Percentiles rank a stretch among this genome's conserved stretches.
Evolutionary conservation across 1,140 invertebrate genomes (phyloP).

Genomic region (Scaptomyza pallida): DNA sequence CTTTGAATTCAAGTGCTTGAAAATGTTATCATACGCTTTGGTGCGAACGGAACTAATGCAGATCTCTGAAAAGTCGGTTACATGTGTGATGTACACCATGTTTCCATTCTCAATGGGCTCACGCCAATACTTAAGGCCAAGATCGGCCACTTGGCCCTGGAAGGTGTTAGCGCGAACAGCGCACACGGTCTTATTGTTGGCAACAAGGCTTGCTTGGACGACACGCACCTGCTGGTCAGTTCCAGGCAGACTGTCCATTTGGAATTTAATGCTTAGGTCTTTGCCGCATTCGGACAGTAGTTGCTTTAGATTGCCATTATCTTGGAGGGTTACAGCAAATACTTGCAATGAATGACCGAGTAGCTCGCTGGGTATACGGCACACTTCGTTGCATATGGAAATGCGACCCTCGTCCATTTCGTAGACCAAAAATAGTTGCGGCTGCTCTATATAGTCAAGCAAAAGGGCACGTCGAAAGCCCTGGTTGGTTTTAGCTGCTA

Average conservation of each 20-base stretch:
- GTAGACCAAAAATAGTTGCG: slow-evolving; percentile 52
- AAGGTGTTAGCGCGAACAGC: slow-evolving; percentile 33
- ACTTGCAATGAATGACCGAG: slow-evolving; percentile 32
- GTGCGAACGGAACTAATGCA: slow-evolving; percentile 48
- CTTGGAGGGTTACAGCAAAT: slow-evolving; percentile 35
- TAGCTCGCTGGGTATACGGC: slow-evolving; percentile 48
- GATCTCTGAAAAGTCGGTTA: slow-evolving; percentile 33
- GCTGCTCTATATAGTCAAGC: slow-evolving; percentile 38
- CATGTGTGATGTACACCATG: slow-evolving; percentile 43
- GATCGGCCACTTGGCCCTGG: slow-evolving; percentile 15
- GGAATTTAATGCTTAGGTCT: slow-evolving; percentile 34
- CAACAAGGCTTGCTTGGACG: slow-evolving; percentile 8
- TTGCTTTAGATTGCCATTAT: not conserved
- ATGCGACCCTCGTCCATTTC: slow-evolving; percentile 62
- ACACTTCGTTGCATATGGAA: slow-evolving; percentile 36
- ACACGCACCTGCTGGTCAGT: slow-evolving; percentile 11
- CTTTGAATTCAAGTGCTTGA: slow-evolving; percentile 36
- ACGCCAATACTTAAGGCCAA: slow-evolving; percentile 52
- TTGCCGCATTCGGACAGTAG: not conserved
- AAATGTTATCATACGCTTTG: slow-evolving; percentile 33
- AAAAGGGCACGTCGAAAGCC: slow-evolving; percentile 59
- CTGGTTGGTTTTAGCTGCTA: slow-evolving; percentile 43
- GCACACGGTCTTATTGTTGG: slow-evolving; percentile 22
- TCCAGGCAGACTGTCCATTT: not conserved
- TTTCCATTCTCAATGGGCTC: slow-evolving; percentile 23